phyloP scores from a whole-genome alignment of 2,113 vertebrate genomes.

The Laticauda colubrina region DNA sequence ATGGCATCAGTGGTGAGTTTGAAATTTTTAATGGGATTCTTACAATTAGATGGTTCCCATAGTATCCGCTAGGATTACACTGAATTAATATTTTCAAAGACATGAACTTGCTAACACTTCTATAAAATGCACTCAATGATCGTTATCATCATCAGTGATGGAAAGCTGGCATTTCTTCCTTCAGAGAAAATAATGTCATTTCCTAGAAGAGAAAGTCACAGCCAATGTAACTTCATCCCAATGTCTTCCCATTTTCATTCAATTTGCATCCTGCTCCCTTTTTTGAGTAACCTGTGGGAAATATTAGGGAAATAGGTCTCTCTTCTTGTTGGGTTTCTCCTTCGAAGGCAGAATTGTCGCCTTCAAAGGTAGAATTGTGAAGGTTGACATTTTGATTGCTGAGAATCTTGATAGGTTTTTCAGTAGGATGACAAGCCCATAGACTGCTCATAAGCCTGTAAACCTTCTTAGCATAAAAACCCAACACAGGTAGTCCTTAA shows the following conservation, averaged over 20 bases:
- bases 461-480: not conserved
- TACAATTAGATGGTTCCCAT: not conserved
- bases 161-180: not conserved
- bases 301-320: not conserved
- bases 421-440: not conserved
- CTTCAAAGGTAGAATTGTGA: not conserved
- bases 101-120: not conserved
- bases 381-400: not conserved
- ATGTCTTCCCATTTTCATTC: not conserved
- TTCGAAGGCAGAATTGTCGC: no score
- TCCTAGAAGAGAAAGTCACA: not conserved
- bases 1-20: not conserved
- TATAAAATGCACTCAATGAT: not conserved
- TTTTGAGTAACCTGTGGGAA: not conserved
- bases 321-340: not conserved
- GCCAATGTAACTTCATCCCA: not conserved
- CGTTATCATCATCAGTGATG: not conserved
- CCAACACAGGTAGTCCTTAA: not conserved
- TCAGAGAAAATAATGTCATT: not conserved
- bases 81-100: not conserved
- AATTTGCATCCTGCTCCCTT: not conserved
- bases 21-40: not conserved
- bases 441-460: not conserved
- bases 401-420: not conserved
- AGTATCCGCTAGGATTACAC: not conserved